These are phyloP conservation scores for Athalia circularis DNA, from an alignment of 2,888 invertebrate genomes.

Conservation along the genomic window DNA sequence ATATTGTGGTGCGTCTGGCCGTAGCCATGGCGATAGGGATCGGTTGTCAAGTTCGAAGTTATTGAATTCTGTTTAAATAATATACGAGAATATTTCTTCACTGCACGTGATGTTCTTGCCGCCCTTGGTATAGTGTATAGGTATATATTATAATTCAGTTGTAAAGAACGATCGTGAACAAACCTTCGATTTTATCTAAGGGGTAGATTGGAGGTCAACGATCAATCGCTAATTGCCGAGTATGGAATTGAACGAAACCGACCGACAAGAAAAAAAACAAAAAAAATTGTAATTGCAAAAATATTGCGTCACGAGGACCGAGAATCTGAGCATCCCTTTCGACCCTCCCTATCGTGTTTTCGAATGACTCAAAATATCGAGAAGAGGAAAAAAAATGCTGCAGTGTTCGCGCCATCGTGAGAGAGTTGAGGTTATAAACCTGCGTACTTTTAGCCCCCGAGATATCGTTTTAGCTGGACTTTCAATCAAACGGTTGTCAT, in stretches of 20 bases:
- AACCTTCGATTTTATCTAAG: conserved; percentile 31
- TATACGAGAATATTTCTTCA: conserved; percentile 62
- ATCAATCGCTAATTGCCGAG: conserved; percentile 24
- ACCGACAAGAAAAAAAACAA: not conserved
- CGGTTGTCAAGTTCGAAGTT: conserved; percentile 60
- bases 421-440: conserved; percentile 32
- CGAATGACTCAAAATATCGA: not conserved
- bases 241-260: conserved; percentile 22
- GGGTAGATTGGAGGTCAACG: conserved; percentile 37
- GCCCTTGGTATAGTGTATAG: no score
- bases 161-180: not conserved
- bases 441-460: no score
- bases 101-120: no score
- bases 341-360: no score
- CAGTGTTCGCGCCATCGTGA: conserved; percentile 25
- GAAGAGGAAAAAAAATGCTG: conserved; percentile 14
- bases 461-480: conserved; percentile 20
- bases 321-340: no score
- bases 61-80: conserved; percentile 70
- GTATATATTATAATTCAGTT: not conserved
- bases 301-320: no score
- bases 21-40: conserved; percentile 63
- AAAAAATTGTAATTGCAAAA: no score
- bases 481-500: conserved; percentile 19
- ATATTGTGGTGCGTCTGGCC: conserved; percentile 67